A percentile compares a stretch with the other conserved stretches of the same genome.
Conservation (phyloP, 2,888 invertebrate species). For the Sialis lutaria region DNA sequence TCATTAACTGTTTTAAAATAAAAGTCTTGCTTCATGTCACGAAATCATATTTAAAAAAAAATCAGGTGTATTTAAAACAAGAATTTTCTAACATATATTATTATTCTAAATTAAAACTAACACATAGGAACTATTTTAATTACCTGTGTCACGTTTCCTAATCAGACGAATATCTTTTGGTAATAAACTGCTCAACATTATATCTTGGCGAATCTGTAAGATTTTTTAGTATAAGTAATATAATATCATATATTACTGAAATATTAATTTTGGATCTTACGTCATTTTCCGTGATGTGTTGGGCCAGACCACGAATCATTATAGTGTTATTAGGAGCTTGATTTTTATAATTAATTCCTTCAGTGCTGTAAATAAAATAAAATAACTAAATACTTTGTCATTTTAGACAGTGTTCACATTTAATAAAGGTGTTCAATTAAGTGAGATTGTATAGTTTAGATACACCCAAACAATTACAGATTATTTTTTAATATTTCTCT, state of each 20-base stretch:
- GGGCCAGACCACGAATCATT: constrained; percentile 55
- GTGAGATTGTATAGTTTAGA: not conserved
- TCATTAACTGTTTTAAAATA: too few species aligned
- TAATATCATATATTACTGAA: not conserved
- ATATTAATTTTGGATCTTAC: constrained; percentile 28
- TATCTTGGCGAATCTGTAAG: constrained; percentile 57
- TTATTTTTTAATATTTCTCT: not conserved
- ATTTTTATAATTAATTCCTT: not conserved
- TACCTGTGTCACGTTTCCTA: constrained; percentile 72
- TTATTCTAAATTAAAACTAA: too few species aligned
- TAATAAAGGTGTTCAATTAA: too few species aligned
- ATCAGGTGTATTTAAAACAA: too few species aligned
- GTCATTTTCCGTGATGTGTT: constrained; percentile 61
- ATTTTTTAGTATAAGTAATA: not conserved
- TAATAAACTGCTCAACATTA: constrained; percentile 54
- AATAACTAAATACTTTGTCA: constrained; percentile 9
- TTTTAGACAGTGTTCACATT: not conserved
- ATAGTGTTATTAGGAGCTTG: constrained; percentile 43
- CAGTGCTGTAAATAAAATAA: not conserved
- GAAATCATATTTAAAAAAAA: too few species aligned
- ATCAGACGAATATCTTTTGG: constrained; percentile 69
- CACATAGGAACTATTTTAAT: constrained; percentile 13
- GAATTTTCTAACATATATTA: too few species aligned
- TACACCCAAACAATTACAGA: not conserved
- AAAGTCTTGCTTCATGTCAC: too few species aligned